Percentiles rank a stretch among this genome's conserved stretches.
Evolutionary conservation across 2,797 vertebrate genomes (phyloP).

Genomic region (Oryzias dopingdopingensis): DNA sequence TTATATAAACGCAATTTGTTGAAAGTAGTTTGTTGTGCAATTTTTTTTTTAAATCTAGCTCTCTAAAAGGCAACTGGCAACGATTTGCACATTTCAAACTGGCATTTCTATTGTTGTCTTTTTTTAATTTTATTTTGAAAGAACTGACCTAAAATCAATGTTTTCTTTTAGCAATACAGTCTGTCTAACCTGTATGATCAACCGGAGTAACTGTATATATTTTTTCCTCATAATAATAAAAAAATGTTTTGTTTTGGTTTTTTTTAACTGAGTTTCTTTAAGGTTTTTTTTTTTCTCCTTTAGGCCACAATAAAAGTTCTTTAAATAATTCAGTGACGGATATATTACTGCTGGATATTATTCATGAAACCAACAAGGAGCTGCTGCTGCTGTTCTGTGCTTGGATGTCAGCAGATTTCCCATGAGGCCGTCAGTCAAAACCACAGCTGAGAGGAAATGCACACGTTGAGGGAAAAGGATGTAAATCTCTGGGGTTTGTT

Average conservation of each 20-base stretch:
- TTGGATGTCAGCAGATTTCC: constrained; percentile 33
- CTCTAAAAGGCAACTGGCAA: too few species aligned
- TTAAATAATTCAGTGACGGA: constrained; percentile 8
- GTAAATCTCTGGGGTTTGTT: constrained; percentile 52
- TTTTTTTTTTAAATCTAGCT: too few species aligned
- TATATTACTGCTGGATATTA: constrained; percentile 19
- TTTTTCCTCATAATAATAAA: too few species aligned
- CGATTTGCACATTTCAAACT: too few species aligned
- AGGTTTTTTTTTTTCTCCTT: not conserved
- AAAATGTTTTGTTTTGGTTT: too few species aligned
- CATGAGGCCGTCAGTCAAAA: constrained; percentile 17
- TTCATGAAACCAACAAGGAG: constrained; percentile 17
- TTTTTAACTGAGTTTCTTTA: constrained; percentile 18
- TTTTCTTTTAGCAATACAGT: not conserved
- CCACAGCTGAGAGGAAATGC: constrained; percentile 19
- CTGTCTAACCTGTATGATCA: too few species aligned
- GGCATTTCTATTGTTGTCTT: too few species aligned
- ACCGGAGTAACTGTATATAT: too few species aligned
- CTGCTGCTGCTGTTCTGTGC: not conserved
- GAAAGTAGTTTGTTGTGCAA: too few species aligned
- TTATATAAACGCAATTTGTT: too few species aligned
- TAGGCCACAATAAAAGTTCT: not conserved
- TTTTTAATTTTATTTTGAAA: too few species aligned
- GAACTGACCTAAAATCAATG: not conserved
- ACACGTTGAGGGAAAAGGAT: constrained; percentile 57